Conservation (phyloP, 2,113 vertebrate genomes). For the Pycnonotus jocosus region DNA sequence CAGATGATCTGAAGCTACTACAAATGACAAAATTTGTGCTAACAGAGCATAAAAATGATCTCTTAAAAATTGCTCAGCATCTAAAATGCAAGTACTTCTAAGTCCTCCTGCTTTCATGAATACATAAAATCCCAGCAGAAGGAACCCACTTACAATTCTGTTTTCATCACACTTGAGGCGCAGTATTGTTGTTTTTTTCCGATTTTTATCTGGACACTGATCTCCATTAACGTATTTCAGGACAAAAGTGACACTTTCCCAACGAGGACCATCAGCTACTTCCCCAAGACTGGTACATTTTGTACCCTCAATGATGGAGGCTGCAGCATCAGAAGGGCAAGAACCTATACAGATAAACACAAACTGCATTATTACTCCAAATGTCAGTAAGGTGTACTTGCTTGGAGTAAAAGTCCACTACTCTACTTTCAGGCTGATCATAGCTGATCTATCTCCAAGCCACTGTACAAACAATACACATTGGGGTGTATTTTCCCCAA, state of each 20-base stretch:
- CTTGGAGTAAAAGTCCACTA: background rate
- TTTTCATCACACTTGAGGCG: constrained; percentile 83
- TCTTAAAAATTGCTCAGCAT: background rate
- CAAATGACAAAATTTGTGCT: background rate
- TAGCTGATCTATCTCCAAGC: background rate
- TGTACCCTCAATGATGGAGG: constrained; percentile 74
- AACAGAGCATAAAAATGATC: background rate
- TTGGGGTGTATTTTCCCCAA: fast-evolving
- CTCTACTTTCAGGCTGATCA: background rate
- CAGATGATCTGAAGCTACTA: background rate
- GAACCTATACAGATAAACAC: constrained; percentile 41
- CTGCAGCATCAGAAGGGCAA: constrained; percentile 82
- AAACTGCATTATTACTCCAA: background rate
- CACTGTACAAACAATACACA: background rate
- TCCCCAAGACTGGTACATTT: constrained; percentile 82
- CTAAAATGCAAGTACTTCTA: background rate
- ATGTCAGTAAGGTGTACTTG: background rate
- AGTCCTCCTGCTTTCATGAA: background rate
- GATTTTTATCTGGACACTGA: constrained; percentile 72
- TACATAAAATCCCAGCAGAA: background rate
- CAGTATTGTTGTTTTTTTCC: constrained; percentile 80
- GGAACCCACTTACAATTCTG: constrained; percentile 75
- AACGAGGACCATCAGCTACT: constrained; percentile 70
- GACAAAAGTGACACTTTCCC: constrained; percentile 65
- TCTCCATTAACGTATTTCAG: constrained; percentile 82